A percentile compares a stretch with the other conserved stretches of the same genome.
These are phyloP conservation scores for Stramonita haemastoma DNA, from an alignment of 2,888 invertebrate genomes.

Conservation along the genomic window DNA sequence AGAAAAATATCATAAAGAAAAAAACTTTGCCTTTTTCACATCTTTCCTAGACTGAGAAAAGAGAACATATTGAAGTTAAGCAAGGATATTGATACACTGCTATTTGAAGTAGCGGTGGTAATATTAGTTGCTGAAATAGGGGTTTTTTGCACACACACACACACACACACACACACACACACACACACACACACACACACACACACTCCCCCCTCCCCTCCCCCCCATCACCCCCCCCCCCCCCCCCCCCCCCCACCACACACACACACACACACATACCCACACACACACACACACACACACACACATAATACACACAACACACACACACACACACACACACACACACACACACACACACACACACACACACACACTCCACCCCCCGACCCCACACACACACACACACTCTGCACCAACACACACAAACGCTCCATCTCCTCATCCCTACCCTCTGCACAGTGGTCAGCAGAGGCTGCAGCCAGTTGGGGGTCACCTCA, in stretches of 20 bases:
- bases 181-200: slow-evolving; percentile 4
- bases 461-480: slow-evolving; percentile 94
- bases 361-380: neutral
- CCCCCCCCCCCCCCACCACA: neutral
- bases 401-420: neutral
- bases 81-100: too few species aligned
- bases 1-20: neutral
- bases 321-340: neutral
- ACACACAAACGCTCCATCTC: neutral
- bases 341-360: neutral
- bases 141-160: neutral
- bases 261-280: neutral
- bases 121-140: too few species aligned
- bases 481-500: slow-evolving; percentile 97
- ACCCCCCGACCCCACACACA: neutral
- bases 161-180: neutral
- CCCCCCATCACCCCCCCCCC: neutral
- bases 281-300: neutral
- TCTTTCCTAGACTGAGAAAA: too few species aligned
- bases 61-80: too few species aligned
- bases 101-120: too few species aligned
- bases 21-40: too few species aligned
- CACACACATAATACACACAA: neutral
- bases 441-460: slow-evolving; percentile 84
- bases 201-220: slow-evolving; percentile 18